Percentiles rank a stretch among this genome's conserved stretches.
These are phyloP conservation scores for Manis crassicaudata DNA, from an alignment of 2,797 vertebrate genomes.

Conservation along the genomic window DNA sequence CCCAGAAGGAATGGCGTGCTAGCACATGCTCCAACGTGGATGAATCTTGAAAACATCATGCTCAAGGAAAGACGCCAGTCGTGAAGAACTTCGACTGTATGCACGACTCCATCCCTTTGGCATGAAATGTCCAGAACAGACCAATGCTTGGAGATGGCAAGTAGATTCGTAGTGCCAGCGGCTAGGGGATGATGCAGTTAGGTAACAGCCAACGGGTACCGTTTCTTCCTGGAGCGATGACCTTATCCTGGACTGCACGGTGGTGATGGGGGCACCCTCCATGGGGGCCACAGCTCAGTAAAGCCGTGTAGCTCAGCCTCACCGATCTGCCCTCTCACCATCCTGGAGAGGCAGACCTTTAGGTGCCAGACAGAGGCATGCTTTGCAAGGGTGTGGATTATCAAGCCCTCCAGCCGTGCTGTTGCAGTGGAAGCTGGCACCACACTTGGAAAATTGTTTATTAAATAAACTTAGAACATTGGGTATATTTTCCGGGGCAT, in stretches of 20 bases:
- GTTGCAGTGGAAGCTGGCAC: fast-evolving
- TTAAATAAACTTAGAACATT: too few species aligned
- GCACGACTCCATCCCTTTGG: too few species aligned
- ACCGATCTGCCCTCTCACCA: not conserved
- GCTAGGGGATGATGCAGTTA: too few species aligned
- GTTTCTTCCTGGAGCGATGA: not conserved
- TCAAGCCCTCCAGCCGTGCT: fast-evolving
- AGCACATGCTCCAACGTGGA: fast-evolving
- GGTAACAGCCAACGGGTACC: not conserved
- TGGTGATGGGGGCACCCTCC: too few species aligned
- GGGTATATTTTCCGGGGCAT: too few species aligned
- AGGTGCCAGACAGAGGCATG: not conserved
- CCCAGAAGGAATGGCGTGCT: fast-evolving
- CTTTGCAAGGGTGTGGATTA: not conserved
- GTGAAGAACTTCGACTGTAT: not conserved
- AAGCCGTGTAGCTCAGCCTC: too few species aligned
- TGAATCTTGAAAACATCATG: not conserved
- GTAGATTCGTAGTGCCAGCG: not conserved
- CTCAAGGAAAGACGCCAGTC: too few species aligned
- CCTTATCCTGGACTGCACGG: too few species aligned
- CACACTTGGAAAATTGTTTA: too few species aligned
- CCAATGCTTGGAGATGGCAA: fast-evolving
- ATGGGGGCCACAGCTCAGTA: too few species aligned
- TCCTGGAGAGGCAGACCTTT: not conserved
- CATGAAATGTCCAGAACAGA: not conserved